These are phyloP conservation scores for Cherax destructor DNA, from an alignment of 1,140 invertebrate genomes.

Conservation along the genomic window DNA sequence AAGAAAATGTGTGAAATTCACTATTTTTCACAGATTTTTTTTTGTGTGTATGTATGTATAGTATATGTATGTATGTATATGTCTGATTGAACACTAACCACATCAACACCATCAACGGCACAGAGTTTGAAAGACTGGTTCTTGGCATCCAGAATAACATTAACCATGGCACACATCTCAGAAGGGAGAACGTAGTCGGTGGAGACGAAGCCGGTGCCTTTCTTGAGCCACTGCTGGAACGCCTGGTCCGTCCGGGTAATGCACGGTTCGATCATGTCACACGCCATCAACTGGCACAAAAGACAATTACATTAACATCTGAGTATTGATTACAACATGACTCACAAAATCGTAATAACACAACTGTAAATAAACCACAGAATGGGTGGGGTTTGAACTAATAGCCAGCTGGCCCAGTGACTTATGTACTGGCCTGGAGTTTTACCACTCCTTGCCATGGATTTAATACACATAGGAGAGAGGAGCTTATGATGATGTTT, in stretches of 20 bases:
- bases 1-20: not conserved
- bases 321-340: not conserved
- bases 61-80: not conserved
- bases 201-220: slow-evolving; percentile 95
- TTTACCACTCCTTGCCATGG: too few species aligned
- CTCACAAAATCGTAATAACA: too few species aligned
- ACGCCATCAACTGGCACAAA: slow-evolving; percentile 87
- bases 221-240: slow-evolving; percentile 95
- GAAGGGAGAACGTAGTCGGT: slow-evolving; percentile 98
- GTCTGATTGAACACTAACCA: slow-evolving; percentile 81
- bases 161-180: slow-evolving; percentile 99
- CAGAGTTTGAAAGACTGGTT: slow-evolving; percentile 97
- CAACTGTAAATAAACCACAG: too few species aligned
- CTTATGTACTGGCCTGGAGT: too few species aligned
- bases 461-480: too few species aligned
- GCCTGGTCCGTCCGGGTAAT: slow-evolving; percentile 79
- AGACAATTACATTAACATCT: not conserved
- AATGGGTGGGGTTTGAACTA: too few species aligned
- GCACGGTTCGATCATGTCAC: slow-evolving; percentile 99
- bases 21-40: too few species aligned
- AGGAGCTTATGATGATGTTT: too few species aligned
- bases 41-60: not conserved
- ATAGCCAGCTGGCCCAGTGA: too few species aligned
- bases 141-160: slow-evolving; percentile 96
- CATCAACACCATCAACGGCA: slow-evolving; percentile 95